Conservation (phyloP, 2,797 vertebrate genomes). For the Molossus molossus region DNA sequence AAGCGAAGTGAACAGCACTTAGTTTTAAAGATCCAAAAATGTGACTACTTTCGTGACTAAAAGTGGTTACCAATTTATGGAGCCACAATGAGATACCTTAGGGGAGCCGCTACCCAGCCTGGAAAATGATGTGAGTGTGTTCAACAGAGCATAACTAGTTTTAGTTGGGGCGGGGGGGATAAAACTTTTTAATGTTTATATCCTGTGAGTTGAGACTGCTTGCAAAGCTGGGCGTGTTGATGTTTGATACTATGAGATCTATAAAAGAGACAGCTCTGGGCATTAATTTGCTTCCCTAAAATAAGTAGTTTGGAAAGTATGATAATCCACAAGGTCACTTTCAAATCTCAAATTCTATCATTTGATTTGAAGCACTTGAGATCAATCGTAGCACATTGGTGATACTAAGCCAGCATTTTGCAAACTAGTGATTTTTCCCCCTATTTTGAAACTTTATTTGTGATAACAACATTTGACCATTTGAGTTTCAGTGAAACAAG, state of each 20-base stretch:
- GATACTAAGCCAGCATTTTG: background rate
- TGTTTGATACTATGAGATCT: background rate
- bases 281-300: background rate
- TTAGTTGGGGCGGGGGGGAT: background rate
- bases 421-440: background rate
- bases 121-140: background rate
- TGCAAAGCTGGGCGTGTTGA: background rate
- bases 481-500: background rate
- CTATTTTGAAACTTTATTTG: slow-evolving; percentile 26
- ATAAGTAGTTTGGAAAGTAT: background rate
- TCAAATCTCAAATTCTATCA: background rate
- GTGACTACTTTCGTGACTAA: background rate
- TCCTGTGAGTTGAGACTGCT: background rate
- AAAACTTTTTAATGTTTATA: background rate
- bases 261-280: background rate
- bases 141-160: background rate
- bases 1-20: background rate
- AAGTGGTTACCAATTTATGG: background rate
- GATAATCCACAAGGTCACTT: background rate
- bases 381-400: background rate
- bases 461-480: slow-evolving; percentile 8
- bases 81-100: background rate
- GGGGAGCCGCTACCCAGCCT: background rate
- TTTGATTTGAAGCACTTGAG: slow-evolving; percentile 6
- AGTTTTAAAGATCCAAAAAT: background rate